Conservation (phyloP, 2,797 vertebrate species). For the Enteromius argenteus region DNA sequence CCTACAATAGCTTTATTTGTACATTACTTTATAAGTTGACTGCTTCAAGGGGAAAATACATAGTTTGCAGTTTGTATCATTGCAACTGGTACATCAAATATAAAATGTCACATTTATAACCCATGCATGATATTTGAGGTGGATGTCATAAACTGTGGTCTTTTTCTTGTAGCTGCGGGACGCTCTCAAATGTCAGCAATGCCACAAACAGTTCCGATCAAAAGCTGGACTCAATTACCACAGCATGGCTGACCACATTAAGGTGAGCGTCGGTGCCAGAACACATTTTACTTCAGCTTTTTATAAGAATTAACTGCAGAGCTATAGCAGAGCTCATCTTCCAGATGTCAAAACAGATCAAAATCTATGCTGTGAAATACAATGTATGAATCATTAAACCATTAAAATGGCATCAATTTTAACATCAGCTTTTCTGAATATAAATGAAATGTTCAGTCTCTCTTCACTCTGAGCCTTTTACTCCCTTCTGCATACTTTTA, state of each 20-base stretch:
- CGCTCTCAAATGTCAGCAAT: slow-evolving; percentile 94
- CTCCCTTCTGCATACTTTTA: not conserved
- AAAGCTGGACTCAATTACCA: slow-evolving; percentile 98
- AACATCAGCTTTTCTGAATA: not conserved
- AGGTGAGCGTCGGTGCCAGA: slow-evolving; percentile 16
- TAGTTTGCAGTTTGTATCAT: not conserved
- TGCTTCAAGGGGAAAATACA: not conserved
- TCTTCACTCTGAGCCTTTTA: not conserved
- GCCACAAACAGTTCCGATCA: slow-evolving; percentile 97
- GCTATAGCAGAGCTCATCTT: not conserved
- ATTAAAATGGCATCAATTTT: not conserved
- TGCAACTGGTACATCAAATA: not conserved
- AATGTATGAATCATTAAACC: not conserved
- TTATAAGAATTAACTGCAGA: not conserved
- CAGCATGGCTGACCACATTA: slow-evolving; percentile 94
- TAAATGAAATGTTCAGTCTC: not conserved
- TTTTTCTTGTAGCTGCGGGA: slow-evolving; percentile 88
- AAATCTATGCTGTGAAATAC: not conserved
- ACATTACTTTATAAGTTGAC: not conserved
- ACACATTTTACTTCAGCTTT: not conserved
- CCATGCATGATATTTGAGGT: slow-evolving; percentile 11
- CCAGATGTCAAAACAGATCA: not conserved
- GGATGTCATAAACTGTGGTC: slow-evolving; percentile 28
- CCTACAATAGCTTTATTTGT: not conserved
- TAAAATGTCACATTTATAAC: slow-evolving; percentile 3